Base-by-base conservation (phyloP, 2,797 vertebrate genomes). In the Emys orbicularis region DNA sequence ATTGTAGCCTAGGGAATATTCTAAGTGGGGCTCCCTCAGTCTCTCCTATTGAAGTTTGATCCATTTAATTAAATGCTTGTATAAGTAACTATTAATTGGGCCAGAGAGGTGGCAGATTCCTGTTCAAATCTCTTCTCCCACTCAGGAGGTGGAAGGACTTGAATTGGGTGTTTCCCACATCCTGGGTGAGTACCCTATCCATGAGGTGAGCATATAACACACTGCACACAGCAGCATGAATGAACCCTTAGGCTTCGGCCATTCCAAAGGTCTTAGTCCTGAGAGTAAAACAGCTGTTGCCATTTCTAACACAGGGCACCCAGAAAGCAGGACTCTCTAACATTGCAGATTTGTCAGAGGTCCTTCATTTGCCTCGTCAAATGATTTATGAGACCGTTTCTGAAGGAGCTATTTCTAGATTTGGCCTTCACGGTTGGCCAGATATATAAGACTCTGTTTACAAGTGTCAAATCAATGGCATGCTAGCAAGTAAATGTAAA, bases 381-480 rank as follows among this genome's bases (percentile, higher is more conserved):
- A 44, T 52, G 68, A 88, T 84, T 89, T 52, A 77, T n/a, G 84
- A 49, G 53, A 93, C 90, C 90, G 91, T 94, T 95, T 96, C 90
- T 91, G 72, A 83, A 88, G 13, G 81, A 34, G 54, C 84, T 95
- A 90, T 97, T 96, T 96, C 90, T 97, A 94, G 87, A 90, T 76
- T 54, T 47, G 86, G 84, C 65, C 80, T 82, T 87, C 95, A 94
- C 1, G 1, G 61, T 59, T 95, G 91, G 89, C 25, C 95, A 84
- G 84, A 52, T 90, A 93, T 87, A 44, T 74, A 88, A 94, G 89
- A 83, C 86, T 95, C 80, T 92, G 93, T 96, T 96, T 96, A 96
- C 86, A 90, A 92, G 79, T 0, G 0, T 93, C 82, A 94, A 87
- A 92, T 52, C 19, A 44, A 88, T 84, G 91, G 86, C 95, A 93